These are phyloP conservation scores for Podarcis raffonei DNA, from an alignment of 2,113 vertebrate genomes.

Conservation along the genomic window DNA sequence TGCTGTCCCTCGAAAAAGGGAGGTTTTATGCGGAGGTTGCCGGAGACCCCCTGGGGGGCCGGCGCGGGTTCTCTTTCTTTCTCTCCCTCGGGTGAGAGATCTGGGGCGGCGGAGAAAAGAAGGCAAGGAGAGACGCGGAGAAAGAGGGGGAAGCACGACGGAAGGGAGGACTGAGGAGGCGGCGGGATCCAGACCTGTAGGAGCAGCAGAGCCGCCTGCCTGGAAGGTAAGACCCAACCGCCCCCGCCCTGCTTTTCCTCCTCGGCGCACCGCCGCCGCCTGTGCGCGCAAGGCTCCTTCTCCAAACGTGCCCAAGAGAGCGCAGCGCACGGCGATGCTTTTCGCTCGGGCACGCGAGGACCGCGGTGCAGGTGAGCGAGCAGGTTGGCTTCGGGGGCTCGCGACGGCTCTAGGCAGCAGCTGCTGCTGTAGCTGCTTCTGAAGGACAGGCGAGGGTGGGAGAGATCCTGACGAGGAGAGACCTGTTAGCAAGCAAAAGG, in stretches of 20 bases:
- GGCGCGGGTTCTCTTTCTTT: background rate
- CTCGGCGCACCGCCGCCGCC: background rate
- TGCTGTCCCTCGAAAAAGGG: background rate
- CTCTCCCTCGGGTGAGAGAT: background rate
- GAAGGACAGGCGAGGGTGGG: background rate
- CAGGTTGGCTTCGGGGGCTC: no score
- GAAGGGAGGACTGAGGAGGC: background rate
- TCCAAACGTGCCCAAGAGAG: background rate
- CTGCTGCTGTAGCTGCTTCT: background rate
- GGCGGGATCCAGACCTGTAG: background rate
- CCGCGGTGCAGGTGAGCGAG: background rate
- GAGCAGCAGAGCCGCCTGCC: background rate
- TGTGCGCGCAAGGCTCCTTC: background rate
- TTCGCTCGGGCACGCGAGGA: background rate
- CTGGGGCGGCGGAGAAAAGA: background rate
- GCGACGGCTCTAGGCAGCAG: no score
- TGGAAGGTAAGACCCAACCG: background rate
- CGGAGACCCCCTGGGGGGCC: slow-evolving; percentile 38
- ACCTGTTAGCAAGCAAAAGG: background rate
- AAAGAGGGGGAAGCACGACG: background rate
- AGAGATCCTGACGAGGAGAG: background rate
- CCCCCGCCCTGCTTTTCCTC: background rate
- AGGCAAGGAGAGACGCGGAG: background rate
- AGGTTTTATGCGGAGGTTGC: background rate
- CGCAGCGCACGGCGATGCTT: slow-evolving; percentile 20